Conservation (phyloP, 2,797 vertebrate genomes). For the Notamacropus eugenii region DNA sequence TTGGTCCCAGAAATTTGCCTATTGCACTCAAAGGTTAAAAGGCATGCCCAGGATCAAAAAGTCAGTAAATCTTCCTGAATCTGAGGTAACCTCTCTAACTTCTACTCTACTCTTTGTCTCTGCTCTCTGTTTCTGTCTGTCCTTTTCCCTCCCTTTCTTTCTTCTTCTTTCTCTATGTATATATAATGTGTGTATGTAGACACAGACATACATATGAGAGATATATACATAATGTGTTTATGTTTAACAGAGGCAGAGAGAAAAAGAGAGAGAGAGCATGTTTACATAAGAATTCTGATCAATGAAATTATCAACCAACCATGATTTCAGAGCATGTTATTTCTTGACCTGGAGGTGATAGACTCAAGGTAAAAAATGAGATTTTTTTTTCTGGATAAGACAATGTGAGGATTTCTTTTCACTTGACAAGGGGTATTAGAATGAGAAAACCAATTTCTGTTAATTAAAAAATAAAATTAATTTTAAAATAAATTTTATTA, state of each 20-base stretch:
- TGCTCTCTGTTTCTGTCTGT: too few relatives aligned
- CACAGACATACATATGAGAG: background rate
- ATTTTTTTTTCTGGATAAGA: background rate
- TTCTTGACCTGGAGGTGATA: background rate
- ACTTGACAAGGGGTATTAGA: background rate
- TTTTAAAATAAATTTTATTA: background rate
- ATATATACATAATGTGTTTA: background rate
- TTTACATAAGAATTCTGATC: background rate
- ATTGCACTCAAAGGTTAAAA: background rate
- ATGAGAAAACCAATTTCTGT: background rate
- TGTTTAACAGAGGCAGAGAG: background rate
- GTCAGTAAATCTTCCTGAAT: background rate
- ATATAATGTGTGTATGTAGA: too few relatives aligned
- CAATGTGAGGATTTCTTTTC: background rate
- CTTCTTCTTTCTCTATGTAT: background rate
- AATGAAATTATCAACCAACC: background rate
- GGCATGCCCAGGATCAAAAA: background rate
- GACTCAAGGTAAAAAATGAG: background rate
- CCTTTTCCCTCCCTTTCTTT: too few relatives aligned
- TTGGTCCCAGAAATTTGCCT: background rate
- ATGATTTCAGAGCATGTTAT: background rate
- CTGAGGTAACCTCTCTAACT: background rate
- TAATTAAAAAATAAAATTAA: background rate
- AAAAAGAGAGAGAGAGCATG: background rate
- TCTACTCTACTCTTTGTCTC: background rate